A percentile compares a stretch with the other conserved stretches of the same genome.
phyloP scores from a whole-genome alignment of 2,113 vertebrate species.

The Sisor rabdophorus region DNA sequence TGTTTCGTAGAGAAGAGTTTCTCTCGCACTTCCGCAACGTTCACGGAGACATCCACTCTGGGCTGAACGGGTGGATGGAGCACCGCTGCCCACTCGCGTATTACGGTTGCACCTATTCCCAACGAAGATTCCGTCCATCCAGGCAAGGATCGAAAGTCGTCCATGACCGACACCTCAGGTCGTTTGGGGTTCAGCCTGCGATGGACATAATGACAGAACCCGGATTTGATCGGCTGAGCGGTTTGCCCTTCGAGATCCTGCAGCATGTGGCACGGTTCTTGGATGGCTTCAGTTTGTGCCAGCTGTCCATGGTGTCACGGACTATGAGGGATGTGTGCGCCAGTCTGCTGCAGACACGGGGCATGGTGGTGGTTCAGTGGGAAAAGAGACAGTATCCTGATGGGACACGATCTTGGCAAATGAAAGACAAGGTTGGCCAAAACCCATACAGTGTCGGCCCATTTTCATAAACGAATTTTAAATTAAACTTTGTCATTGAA shows the following conservation, averaged over 20 bases:
- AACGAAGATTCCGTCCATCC: conserved; percentile 89
- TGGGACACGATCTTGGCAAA: conserved; percentile 79
- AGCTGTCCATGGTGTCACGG: conserved; percentile 88
- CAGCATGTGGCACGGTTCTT: conserved; percentile 92
- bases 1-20: conserved; percentile 94
- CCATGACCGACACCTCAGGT: conserved; percentile 85
- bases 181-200: conserved; percentile 86
- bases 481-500: no score
- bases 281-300: conserved; percentile 94
- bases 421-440: conserved; percentile 84
- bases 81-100: conserved; percentile 94
- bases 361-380: conserved; percentile 94
- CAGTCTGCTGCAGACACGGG: conserved; percentile 89
- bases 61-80: conserved; percentile 98
- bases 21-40: conserved; percentile 96
- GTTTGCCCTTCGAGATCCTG: conserved; percentile 87
- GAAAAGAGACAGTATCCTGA: conserved; percentile 74
- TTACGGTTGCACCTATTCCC: conserved; percentile 95
- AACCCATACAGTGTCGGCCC: neutral
- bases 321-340: conserved; percentile 94
- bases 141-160: conserved; percentile 82
- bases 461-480: no score
- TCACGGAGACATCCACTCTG: conserved; percentile 94
- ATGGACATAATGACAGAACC: conserved; percentile 63
- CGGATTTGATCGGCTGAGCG: conserved; percentile 80